Evolutionary conservation across 2,888 invertebrate species (phyloP), one percentile per base, ranked within the genome.

Genomic region (Drosophila mayaguana): DNA sequence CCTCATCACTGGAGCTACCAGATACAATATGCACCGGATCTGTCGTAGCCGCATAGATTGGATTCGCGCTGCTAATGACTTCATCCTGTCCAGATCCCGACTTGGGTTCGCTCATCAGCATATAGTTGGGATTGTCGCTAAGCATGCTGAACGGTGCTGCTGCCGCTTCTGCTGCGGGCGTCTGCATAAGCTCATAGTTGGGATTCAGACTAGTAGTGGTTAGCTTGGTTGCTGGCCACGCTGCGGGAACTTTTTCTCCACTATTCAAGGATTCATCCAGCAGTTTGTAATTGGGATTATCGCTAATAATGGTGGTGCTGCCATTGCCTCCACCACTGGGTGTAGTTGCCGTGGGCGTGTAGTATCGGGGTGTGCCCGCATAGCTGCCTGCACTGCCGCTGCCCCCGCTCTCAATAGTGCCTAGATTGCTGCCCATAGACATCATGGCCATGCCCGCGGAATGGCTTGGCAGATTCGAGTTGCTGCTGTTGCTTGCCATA

Each of bases 321-420:
- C 70, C 81, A 6, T 74, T 69, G 14, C 67, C 71, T 9, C 65
- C 73, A 0, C 45, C 69, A 22, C 59, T 73, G 42, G 83, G 83
- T n/a, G 77, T 72, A 32, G 73, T 54, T 36, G 65, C 81, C 0
- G 81, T 73, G 16, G 91, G 80, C 18, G 90, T 89, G 54, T 86
- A 89, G 72, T 88, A 90, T 1, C 86, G 89, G 0, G 90, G 91
- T 12, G 90, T 83, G 8, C 85, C 81, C 12, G 83, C 75, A 63
- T 88, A 91, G 59, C 91, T 91, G 32, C 90, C 89, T 3, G 91
- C 90, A 51, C 91, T 91, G 36, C 91, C 91, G 68, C 91, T 91
- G 63, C 91, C 91, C 1, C 87, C 87, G 45, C 89, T 88, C 62
- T 89, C 89, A 22, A 87, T 87, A 36, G 87, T 87, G 22, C 87